Percentiles rank a stretch among this genome's conserved stretches.
Evolutionary conservation across 2,888 invertebrate genomes (phyloP).

Genomic region (Hemithea aestivaria): DNA sequence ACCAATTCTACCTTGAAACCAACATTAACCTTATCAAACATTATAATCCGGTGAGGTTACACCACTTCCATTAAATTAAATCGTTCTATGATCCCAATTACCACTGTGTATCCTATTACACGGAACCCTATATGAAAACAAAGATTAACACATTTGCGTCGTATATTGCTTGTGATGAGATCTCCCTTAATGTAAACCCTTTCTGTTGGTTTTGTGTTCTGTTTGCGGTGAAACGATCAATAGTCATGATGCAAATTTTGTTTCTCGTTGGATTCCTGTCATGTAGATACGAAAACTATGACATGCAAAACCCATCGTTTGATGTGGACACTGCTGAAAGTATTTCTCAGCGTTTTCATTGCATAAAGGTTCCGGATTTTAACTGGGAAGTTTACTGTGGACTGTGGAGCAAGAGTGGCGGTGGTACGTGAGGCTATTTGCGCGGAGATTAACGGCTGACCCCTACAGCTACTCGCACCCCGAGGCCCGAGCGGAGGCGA

Average conservation of each 20-base stretch:
- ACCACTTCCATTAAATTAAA: slow-evolving; percentile 17
- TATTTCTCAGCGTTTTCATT: too few relatives aligned
- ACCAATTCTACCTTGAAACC: not conserved
- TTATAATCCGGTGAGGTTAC: slow-evolving; percentile 15
- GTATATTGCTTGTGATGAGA: slow-evolving; percentile 30
- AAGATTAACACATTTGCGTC: slow-evolving; percentile 38
- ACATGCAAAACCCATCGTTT: too few relatives aligned
- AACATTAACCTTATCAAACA: slow-evolving; percentile 13
- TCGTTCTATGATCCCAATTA: slow-evolving; percentile 26
- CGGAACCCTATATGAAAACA: slow-evolving; percentile 32
- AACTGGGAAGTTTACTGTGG: not conserved
- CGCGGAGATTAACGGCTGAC: slow-evolving; percentile 58
- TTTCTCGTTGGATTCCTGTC: too few relatives aligned
- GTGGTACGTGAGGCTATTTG: slow-evolving; percentile 63
- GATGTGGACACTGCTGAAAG: too few relatives aligned
- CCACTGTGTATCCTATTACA: slow-evolving; percentile 19
- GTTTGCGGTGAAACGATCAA: too few relatives aligned
- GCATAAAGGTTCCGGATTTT: not conserved
- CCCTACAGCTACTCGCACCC: slow-evolving; percentile 22
- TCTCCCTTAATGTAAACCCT: slow-evolving; percentile 30
- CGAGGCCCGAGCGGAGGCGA: slow-evolving; percentile 29
- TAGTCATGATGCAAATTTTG: too few relatives aligned
- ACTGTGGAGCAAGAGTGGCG: slow-evolving; percentile 12
- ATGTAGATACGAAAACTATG: too few relatives aligned
- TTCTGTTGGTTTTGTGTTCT: not conserved